Percentiles rank a stretch among this genome's conserved stretches.
phyloP scores from a whole-genome alignment of 1,140 invertebrate species.

The Cydia pomonella region DNA sequence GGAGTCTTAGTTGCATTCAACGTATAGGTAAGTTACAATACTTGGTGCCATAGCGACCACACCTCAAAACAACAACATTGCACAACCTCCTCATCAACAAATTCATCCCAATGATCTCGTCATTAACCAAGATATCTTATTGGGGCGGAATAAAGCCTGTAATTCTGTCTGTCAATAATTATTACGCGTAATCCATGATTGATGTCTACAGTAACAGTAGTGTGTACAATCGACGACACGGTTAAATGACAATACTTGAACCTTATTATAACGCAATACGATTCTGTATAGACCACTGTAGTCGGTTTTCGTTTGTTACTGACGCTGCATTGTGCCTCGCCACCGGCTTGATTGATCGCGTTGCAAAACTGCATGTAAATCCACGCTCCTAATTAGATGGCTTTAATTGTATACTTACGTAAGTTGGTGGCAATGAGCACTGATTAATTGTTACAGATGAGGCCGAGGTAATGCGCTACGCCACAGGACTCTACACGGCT shows the following conservation, averaged over 20 bases:
- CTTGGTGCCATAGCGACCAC: neutral
- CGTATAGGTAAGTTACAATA: neutral
- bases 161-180: slow-evolving; percentile 72
- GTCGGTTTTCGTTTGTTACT: slow-evolving; percentile 39
- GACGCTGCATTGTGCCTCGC: slow-evolving; percentile 58
- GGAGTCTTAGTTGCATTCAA: no score
- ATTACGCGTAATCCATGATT: slow-evolving; percentile 73
- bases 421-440: slow-evolving; percentile 13
- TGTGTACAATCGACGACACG: slow-evolving; percentile 38
- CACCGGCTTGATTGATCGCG: slow-evolving; percentile 58
- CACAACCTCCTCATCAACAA: slow-evolving; percentile 17
- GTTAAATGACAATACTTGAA: neutral
- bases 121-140: slow-evolving; percentile 47
- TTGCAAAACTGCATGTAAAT: slow-evolving; percentile 58
- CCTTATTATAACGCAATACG: neutral
- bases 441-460: slow-evolving; percentile 30
- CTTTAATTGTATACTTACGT: slow-evolving; percentile 55
- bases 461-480: slow-evolving; percentile 11
- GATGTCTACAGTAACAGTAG: slow-evolving; percentile 67
- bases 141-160: slow-evolving; percentile 48
- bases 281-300: neutral
- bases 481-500: neutral
- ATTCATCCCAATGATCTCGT: slow-evolving; percentile 10
- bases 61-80: slow-evolving; percentile 9
- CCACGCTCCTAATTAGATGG: slow-evolving; percentile 60